Percentiles rank a stretch among this genome's conserved stretches.
Evolutionary conservation across 92 coral and sea anemone species (phyloP).

Genomic region (Palythoa heliodiscus): DNA sequence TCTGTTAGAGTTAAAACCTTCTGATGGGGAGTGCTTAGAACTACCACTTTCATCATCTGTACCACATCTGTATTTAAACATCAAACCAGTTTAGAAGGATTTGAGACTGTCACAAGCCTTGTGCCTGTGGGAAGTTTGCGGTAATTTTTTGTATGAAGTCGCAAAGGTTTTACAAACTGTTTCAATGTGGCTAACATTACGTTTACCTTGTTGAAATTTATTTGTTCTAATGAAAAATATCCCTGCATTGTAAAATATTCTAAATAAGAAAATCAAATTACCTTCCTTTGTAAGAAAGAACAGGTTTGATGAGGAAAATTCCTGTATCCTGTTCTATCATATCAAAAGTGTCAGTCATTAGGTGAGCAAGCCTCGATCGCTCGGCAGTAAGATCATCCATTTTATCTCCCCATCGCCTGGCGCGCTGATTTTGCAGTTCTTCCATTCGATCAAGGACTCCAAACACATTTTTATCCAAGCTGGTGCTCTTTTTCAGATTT

Average conservation of each 20-base stretch:
- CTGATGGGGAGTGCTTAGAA: neutral
- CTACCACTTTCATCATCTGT: neutral
- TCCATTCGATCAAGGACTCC: conserved; percentile 86
- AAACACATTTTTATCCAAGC: conserved; percentile 69
- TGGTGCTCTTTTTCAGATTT: conserved; percentile 59
- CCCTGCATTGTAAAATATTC: neutral
- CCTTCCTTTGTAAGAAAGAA: conserved; percentile 85
- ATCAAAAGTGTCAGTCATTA: conserved; percentile 80
- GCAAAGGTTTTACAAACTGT: neutral
- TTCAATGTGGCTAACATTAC: too few species aligned
- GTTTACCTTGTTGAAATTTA: too few species aligned
- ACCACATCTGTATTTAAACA: too few species aligned
- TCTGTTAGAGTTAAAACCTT: neutral
- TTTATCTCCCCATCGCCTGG: conserved; percentile 88
- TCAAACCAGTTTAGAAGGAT: neutral
- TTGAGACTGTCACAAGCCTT: neutral
- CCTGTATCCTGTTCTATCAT: conserved; percentile 89
- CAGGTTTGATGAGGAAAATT: conserved; percentile 96
- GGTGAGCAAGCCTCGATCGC: conserved; percentile 73
- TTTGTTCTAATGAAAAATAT: too few species aligned
- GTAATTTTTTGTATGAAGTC: too few species aligned
- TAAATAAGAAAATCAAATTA: conserved; percentile 16
- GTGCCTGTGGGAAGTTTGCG: too few species aligned
- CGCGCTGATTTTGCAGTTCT: conserved; percentile 77
- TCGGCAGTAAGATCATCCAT: conserved; percentile 75